Conservation (phyloP, 2,113 vertebrate genomes). For the Oncorhynchus nerka region DNA sequence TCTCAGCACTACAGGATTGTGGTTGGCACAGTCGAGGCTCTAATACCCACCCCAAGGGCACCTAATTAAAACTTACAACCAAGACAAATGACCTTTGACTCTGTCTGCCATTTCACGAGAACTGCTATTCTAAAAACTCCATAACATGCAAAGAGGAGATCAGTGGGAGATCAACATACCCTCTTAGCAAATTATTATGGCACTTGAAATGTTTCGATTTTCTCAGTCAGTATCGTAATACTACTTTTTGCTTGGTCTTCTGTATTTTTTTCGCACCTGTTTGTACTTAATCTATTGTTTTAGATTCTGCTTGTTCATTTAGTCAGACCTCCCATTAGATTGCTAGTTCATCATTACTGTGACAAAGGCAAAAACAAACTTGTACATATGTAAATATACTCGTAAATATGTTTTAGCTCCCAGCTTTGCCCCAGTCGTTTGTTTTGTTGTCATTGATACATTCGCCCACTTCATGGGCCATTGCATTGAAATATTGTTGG, state of each 20-base stretch:
- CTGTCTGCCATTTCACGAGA: constrained; percentile 32
- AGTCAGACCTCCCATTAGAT: too few relatives aligned
- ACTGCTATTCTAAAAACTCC: constrained; percentile 38
- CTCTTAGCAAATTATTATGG: not conserved
- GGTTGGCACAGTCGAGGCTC: constrained; percentile 56
- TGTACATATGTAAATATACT: not conserved
- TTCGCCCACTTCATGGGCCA: not conserved
- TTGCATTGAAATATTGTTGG: not conserved
- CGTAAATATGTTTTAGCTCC: not conserved
- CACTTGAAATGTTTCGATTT: too few relatives aligned
- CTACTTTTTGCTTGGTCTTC: too few relatives aligned
- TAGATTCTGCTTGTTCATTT: too few relatives aligned
- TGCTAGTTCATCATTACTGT: too few relatives aligned
- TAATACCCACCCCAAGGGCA: constrained; percentile 57
- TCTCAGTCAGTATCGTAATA: not conserved
- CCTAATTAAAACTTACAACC: constrained; percentile 65
- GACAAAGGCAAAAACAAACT: too few relatives aligned
- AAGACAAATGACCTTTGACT: constrained; percentile 59
- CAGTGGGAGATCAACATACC: constrained; percentile 6
- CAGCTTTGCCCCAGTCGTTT: not conserved
- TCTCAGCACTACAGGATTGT: constrained; percentile 62
- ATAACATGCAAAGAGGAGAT: constrained; percentile 33
- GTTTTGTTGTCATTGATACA: not conserved
- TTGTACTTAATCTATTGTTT: too few relatives aligned
- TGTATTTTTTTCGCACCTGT: too few relatives aligned